Base-by-base conservation (phyloP, 1,140 invertebrate species). In the Delia radicum region DNA sequence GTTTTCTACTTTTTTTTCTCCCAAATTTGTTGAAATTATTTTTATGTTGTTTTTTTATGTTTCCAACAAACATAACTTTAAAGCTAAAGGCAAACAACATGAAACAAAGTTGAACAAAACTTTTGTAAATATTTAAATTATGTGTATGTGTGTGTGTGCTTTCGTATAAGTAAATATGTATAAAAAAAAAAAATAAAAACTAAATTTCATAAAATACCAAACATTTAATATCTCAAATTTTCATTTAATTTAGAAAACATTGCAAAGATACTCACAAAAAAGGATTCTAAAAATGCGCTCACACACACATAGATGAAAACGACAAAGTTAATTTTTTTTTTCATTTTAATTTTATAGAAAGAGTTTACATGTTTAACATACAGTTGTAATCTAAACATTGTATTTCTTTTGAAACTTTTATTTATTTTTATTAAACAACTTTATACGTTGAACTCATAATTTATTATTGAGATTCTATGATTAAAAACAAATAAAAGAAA, bases 21-120 rank as follows among this genome's bases (percentile, higher is more conserved):
- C 29, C n/a, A 63, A 65, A 65, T 65, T 65, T 18, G 62, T 65
- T 65, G 26, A 65, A 65, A 65, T 65, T 65, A 65, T 65, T 65
- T 65, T 65, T 15, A 65, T 65, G 62, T 69, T 33, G 65, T 12
- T 55, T 55, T 55, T 21, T 55, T 21, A 55, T 55, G 48, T 55
- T 55, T n/a, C 29, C 24, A 33, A 69, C 63, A 31, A 28, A 67
- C 65, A 69, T 37, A 69, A 69, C 65, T 69, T 24, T 69, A 29
- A 67, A 31, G 63, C 63, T 67, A 67, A 67, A 67, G 29, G 28
- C 63, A 67, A 67, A 67, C 63, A 67, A 67, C 18, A 67, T 18
- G 31, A 67, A 67, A n/a, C n/a, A 27, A 67, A 67, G 65, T 33
- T 69, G 7, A 69, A 69, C 65, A 33, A 33, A 69, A 69, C 65